These are phyloP conservation scores for Tympanuchus pallidicinctus DNA, from an alignment of 2,113 vertebrate species.

Conservation along the genomic window DNA sequence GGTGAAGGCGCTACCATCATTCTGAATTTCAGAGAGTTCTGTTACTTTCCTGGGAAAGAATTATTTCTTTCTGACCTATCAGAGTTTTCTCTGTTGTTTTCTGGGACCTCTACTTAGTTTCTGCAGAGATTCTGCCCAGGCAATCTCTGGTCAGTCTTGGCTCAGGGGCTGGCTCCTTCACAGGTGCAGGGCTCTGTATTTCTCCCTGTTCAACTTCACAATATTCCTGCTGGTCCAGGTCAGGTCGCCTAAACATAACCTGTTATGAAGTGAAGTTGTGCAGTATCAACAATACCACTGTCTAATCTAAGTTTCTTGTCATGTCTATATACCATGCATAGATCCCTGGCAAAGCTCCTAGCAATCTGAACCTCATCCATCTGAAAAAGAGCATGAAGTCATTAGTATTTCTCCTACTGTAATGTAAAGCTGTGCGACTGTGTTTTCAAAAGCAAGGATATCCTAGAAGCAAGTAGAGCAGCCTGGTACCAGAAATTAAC, in stretches of 20 bases:
- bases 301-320: neutral
- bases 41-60: neutral
- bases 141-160: neutral
- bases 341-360: neutral
- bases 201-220: neutral
- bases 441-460: neutral
- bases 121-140: neutral
- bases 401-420: neutral
- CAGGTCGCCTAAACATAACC: neutral
- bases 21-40: rapidly evolving
- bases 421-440: neutral
- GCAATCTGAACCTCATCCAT: neutral
- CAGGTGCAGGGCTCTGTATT: neutral
- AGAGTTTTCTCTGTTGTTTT: neutral
- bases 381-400: neutral
- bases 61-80: neutral
- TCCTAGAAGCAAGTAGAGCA: neutral
- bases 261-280: neutral
- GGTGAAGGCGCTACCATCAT: neutral
- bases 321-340: neutral
- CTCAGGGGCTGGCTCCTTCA: neutral
- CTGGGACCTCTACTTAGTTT: neutral
- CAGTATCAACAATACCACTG: neutral
- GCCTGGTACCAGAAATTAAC: neutral
- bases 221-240: neutral